Conservation (phyloP, 2,797 vertebrate genomes). For the Pipistrellus pygmaeus region DNA sequence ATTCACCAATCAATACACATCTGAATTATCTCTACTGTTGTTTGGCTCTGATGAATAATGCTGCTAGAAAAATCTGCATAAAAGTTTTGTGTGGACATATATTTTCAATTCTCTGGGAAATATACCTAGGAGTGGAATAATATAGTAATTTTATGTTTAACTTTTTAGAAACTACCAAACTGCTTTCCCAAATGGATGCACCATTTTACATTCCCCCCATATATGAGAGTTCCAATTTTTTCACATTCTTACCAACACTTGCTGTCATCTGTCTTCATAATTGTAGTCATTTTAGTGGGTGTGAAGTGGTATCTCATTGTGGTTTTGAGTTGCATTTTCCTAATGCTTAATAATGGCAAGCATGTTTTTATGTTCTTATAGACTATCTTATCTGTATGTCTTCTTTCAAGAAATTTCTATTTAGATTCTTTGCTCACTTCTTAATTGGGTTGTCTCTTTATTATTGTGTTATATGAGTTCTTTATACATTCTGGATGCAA, state of each 20-base stretch:
- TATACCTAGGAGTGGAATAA: not conserved
- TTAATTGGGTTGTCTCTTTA: not conserved
- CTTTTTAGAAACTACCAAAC: not conserved
- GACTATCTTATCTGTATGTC: not conserved
- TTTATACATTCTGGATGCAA: not conserved
- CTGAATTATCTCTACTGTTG: too few relatives aligned
- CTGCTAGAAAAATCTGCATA: too few relatives aligned
- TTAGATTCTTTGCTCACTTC: not conserved
- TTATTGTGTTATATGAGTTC: not conserved
- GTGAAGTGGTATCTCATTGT: not conserved
- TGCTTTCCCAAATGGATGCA: too few relatives aligned
- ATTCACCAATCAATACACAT: too few relatives aligned
- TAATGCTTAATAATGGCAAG: not conserved
- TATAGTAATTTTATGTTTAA: not conserved
- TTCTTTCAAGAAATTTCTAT: not conserved
- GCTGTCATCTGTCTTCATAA: not conserved
- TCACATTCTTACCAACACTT: not conserved
- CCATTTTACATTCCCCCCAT: not conserved
- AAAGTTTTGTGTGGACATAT: not conserved
- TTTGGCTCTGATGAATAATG: too few relatives aligned
- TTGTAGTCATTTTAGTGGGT: not conserved
- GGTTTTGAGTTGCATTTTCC: not conserved
- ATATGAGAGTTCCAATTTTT: not conserved
- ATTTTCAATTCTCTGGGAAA: constrained; percentile 6
- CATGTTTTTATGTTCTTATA: not conserved